These are phyloP conservation scores for Lamproptera curius DNA, from an alignment of 2,888 invertebrate genomes.

Conservation along the genomic window DNA sequence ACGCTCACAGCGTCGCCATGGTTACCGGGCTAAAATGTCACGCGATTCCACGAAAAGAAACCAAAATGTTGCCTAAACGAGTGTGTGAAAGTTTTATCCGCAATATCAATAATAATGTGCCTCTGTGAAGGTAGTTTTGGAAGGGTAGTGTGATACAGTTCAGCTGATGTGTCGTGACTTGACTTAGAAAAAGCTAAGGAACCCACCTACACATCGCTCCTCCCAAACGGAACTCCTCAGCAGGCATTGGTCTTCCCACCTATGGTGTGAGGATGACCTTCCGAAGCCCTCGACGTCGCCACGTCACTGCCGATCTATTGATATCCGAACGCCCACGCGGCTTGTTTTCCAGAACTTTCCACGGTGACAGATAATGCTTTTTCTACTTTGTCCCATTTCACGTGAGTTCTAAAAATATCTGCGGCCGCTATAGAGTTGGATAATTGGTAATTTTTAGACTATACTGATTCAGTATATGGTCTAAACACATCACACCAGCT, in stretches of 20 bases:
- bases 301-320: conserved; percentile 1
- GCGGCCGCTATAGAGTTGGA: no score
- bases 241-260: conserved; percentile 54
- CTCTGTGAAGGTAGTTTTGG: not conserved
- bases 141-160: no score
- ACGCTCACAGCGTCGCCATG: conserved; percentile 58
- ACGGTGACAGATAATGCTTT: conserved; percentile 2
- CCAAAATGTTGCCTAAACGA: not conserved
- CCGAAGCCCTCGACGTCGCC: conserved; percentile 22
- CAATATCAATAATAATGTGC: not conserved
- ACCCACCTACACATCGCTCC: conserved; percentile 50
- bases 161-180: no score
- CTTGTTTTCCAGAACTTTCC: conserved; percentile 3
- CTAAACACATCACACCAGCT: no score
- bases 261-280: conserved; percentile 54
- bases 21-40: conserved; percentile 45
- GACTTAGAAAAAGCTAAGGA: conserved; percentile 29
- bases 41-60: no score
- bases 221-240: conserved; percentile 47
- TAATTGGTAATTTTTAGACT: no score
- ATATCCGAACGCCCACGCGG: not conserved
- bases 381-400: not conserved
- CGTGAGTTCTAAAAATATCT: not conserved
- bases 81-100: not conserved
- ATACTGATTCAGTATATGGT: no score